Conservation (phyloP, 1,140 invertebrate genomes). For the Drosophila takahashii region DNA sequence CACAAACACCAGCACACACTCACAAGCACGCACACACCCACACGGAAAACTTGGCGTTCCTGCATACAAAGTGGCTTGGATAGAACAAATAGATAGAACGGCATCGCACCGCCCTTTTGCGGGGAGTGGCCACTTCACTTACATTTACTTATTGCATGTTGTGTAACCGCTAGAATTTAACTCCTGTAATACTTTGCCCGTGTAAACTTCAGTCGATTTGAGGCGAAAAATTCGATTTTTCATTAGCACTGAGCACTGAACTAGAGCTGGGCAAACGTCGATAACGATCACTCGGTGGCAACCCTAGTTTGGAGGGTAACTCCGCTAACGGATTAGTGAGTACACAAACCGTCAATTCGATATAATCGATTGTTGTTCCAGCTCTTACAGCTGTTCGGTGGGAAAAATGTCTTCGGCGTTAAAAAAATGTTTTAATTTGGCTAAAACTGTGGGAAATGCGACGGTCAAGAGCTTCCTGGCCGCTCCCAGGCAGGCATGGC, state of each 20-base stretch:
- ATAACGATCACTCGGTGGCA: not conserved
- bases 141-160: constrained; percentile 57
- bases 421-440: constrained; percentile 73
- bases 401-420: constrained; percentile 62
- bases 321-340: not conserved
- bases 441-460: constrained; percentile 41
- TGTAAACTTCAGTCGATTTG: constrained; percentile 19
- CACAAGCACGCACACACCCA: constrained; percentile 30
- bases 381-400: constrained; percentile 5
- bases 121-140: constrained; percentile 58
- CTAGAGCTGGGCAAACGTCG: constrained; percentile 11
- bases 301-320: not conserved
- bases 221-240: constrained; percentile 57
- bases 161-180: constrained; percentile 23
- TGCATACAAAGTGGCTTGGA: constrained; percentile 49
- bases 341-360: not conserved
- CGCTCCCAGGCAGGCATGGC: constrained; percentile 23
- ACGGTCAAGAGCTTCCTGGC: constrained; percentile 39
- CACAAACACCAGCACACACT: constrained; percentile 43
- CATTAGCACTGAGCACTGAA: constrained; percentile 51
- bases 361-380: not conserved
- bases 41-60: constrained; percentile 59
- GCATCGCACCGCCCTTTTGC: not conserved
- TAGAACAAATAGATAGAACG: constrained; percentile 39
- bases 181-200: constrained; percentile 32